These are phyloP conservation scores for Perca schrenkii DNA, from an alignment of 2,113 vertebrate genomes.

Conservation along the genomic window DNA sequence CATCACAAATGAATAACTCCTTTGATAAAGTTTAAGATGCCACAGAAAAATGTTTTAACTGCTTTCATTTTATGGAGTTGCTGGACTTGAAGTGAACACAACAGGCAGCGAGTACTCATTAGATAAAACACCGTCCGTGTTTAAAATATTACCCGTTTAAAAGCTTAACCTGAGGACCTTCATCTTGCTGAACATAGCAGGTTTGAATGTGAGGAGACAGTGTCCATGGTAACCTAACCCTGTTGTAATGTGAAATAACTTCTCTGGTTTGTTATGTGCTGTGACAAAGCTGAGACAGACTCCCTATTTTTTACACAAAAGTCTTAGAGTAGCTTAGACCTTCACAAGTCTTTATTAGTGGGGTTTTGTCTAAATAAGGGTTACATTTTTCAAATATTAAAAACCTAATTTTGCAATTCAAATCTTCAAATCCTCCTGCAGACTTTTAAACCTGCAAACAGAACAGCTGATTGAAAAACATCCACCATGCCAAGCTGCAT, in stretches of 20 bases:
- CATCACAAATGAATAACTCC: neutral
- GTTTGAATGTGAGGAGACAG: constrained; percentile 36
- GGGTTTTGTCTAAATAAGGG: neutral
- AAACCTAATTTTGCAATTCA: neutral
- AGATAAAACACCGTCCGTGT: neutral
- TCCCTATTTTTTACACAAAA: neutral
- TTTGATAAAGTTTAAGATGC: neutral
- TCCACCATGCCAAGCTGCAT: neutral
- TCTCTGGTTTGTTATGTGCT: neutral
- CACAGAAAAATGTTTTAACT: neutral
- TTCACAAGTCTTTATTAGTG: neutral
- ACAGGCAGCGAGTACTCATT: neutral
- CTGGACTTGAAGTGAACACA: neutral
- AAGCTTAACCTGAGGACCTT: constrained; percentile 26
- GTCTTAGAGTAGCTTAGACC: neutral
- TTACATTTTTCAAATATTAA: neutral
- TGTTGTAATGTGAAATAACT: constrained; percentile 26
- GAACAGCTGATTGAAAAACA: constrained; percentile 16
- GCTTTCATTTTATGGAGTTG: neutral
- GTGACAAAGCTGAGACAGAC: constrained; percentile 1
- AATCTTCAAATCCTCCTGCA: constrained; percentile 13
- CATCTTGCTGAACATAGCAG: constrained; percentile 53
- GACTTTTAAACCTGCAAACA: constrained; percentile 26
- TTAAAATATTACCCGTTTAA: neutral
- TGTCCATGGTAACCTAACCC: constrained; percentile 56